phyloP scores from a whole-genome alignment of 1,140 invertebrate genomes.

The Cyclina sinensis region DNA sequence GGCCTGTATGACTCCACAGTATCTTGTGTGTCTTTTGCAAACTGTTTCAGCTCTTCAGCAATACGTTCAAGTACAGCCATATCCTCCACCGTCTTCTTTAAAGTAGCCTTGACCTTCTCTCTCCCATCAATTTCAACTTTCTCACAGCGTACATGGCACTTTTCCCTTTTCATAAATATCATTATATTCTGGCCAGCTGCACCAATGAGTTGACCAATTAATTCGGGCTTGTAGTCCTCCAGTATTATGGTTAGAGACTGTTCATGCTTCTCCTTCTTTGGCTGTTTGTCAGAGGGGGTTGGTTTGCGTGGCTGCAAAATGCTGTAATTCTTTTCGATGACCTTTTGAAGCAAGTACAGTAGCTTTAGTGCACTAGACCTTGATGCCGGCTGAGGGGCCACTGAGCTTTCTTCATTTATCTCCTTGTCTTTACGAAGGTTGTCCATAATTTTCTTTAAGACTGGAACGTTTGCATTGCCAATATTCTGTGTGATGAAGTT shows the following conservation, averaged over 20 bases:
- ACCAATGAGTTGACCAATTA: conserved; percentile 33
- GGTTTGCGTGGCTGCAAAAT: conserved; percentile 3
- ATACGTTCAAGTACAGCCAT: background rate
- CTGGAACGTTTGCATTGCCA: background rate
- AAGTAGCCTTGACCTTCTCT: conserved; percentile 11
- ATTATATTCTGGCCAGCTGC: conserved; percentile 9
- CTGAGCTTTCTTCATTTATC: background rate
- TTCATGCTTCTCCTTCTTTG: background rate
- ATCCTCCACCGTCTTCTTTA: conserved; percentile 18
- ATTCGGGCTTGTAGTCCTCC: background rate
- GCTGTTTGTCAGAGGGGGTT: background rate
- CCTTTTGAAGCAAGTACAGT: conserved; percentile 12
- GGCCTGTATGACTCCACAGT: background rate
- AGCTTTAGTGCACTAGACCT: conserved; percentile 31
- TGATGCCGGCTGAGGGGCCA: background rate
- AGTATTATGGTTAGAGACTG: background rate
- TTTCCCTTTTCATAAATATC: background rate
- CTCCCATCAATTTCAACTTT: background rate
- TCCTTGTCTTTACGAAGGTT: conserved; percentile 15
- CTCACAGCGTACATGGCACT: conserved; percentile 8
- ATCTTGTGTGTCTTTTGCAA: conserved; percentile 34
- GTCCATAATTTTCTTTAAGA: conserved; percentile 1
- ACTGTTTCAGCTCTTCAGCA: background rate
- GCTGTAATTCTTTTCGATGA: conserved; percentile 24
- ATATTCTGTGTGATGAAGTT: conserved; percentile 1